Base-by-base conservation (phyloP, 2,113 vertebrate species). In the Sphaerodactylus townsendi region DNA sequence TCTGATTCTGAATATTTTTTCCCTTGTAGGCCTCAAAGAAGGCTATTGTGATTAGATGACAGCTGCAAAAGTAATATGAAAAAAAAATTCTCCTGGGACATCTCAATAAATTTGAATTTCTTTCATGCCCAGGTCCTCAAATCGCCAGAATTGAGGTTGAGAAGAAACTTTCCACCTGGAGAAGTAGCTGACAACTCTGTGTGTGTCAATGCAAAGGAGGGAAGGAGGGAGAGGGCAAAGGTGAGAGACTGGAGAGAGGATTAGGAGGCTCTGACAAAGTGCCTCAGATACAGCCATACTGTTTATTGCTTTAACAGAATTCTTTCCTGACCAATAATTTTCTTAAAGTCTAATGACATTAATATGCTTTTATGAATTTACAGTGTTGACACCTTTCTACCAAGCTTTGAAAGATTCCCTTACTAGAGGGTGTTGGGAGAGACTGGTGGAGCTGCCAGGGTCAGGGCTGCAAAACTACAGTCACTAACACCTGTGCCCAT, bases 101-200 rank as follows among this genome's bases (percentile, higher is more conserved):
- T 37, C 72, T 66, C 44, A n/a, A 37, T 39, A 83, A 75, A 83
- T 39, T 15, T 39, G 72, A 53, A 75, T 83, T 66, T 2, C 44
- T 53, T 83, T 83, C 64, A 83, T 83, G 59, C 25, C 65, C 33
- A 74, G 72, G 33, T 76, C 50, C 33, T 48, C 48, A 66, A 83
- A 75, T 75, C 66, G 11, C 81, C 81, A 83, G n/a, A 74, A 64
- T 25, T 74, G 10, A 64, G 41, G 73, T 37, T 75, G n/a, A 21
- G 73, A 68, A 53, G 23, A 53, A 66, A 66, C 33, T 30, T 76
- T 50, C 72, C 33, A 66, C 33, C 33, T 83, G 72, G 74, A 50
- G 17, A 75, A 66, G 23, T 66, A 30, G 23, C 14, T 83, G 56
- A 59, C 23, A 68, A 50, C 10, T 59, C 33, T 59, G 53, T 77